Base-by-base conservation (phyloP, 2,888 invertebrate species). In the Synanthedon myopaeformis region DNA sequence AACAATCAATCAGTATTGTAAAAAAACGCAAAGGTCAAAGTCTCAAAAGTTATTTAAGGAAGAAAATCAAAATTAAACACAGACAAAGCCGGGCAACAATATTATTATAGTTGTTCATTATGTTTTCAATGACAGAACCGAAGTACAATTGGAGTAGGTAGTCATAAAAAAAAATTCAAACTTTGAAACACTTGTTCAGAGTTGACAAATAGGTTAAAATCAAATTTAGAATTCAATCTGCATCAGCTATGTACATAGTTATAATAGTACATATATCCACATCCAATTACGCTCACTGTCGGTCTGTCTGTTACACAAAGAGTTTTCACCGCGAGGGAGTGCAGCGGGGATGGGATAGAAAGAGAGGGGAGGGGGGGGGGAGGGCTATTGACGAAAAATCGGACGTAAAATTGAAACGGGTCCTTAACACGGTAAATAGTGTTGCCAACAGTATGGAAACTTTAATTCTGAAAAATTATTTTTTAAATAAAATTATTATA, bases 221-320 rank as follows among this genome's bases (percentile, higher is more conserved):
- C 14, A 14, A 45, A 14, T 45, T 45, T 45, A 14, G 48, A 45
- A 45, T 13, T n/a, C 48, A 45, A 45, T 45, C 48, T 35, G 35
- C 35, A 10, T 35, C 35, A 35, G 48, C 48, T 45, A n/a, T 14
- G 11, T 45, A 12, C 11, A 14, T 45, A n/a, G 48, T 45, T 45
- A 45, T 14, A 45, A 45, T 45, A 54, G 54, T 57, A 35, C 35
- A 6, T 35, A 57, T 59, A 59, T 57, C 63, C 55, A 58, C 59
- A 63, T 65, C 55, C 63, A 65, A 63, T 63, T 63, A 63, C 61
- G 61, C 12, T 56, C 56, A 56, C 59, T n/a, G 55, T 55, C 42
- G 56, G 57, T 53, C 65, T 65, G 63, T 63, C 65, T 65, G 59
- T 52, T 55, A 49, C 63, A 63, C 63, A 63, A 61, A 63, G 65